These are phyloP conservation scores for Leptodactylus fuscus DNA, from an alignment of 2,113 vertebrate genomes.

Conservation along the genomic window DNA sequence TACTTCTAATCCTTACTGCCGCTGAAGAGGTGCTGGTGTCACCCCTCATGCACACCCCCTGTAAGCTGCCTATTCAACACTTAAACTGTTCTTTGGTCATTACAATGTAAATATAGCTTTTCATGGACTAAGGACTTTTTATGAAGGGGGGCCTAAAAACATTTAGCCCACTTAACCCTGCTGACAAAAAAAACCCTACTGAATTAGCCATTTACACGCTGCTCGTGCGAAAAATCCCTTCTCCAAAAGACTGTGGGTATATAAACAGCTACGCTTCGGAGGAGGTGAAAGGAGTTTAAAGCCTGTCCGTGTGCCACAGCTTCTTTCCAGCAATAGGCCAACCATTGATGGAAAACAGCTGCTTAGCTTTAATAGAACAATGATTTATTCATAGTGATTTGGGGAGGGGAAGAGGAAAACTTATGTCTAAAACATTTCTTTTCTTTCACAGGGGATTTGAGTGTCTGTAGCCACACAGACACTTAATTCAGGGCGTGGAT, in stretches of 20 bases:
- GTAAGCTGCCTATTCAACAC: constrained; percentile 65
- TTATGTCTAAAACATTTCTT: constrained; percentile 50
- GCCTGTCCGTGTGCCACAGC: constrained; percentile 75
- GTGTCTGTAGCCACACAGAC: constrained; percentile 48
- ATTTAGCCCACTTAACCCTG: constrained; percentile 81
- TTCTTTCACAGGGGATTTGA: constrained; percentile 54
- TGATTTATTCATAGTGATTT: constrained; percentile 79
- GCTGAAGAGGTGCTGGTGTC: constrained; percentile 60
- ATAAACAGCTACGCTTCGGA: constrained; percentile 76
- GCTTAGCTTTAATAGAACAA: constrained; percentile 79
- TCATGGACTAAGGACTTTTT: constrained; percentile 76
- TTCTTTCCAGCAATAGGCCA: constrained; percentile 64
- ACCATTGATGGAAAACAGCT: constrained; percentile 72
- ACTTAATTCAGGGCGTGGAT: constrained; percentile 40
- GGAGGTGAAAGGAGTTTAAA: constrained; percentile 72
- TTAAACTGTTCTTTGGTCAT: constrained; percentile 72
- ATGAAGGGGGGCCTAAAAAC: constrained; percentile 68
- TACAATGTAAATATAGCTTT: constrained; percentile 78
- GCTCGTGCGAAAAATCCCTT: constrained; percentile 74
- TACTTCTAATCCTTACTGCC: constrained; percentile 68
- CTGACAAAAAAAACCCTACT: constrained; percentile 75
- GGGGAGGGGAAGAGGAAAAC: constrained; percentile 57
- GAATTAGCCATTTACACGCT: constrained; percentile 74
- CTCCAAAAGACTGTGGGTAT: constrained; percentile 80
- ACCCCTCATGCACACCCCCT: constrained; percentile 59